Percentiles rank a stretch among this genome's conserved stretches.
Evolutionary conservation across 2,797 vertebrate genomes (phyloP).

Genomic region (Triplophysa bombifrons): DNA sequence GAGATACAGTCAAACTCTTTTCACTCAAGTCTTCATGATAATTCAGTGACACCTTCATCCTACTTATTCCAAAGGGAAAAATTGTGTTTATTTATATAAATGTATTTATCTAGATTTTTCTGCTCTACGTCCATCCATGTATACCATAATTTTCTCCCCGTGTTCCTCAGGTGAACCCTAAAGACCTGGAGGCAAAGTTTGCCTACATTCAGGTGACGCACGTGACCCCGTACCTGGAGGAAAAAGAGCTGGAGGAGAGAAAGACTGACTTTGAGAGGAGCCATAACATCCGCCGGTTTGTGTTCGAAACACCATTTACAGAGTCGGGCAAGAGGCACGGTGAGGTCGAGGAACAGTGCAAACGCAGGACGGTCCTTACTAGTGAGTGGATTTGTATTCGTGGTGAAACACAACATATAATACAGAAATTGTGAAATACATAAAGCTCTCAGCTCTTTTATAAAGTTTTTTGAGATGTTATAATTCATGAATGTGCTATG

Average conservation of each 20-base stretch:
- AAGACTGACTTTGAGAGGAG: conserved; percentile 95
- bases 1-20: neutral
- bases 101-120: conserved; percentile 9
- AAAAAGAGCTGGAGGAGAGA: conserved; percentile 93
- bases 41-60: neutral
- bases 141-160: neutral
- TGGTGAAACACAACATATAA: neutral
- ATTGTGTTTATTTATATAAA: neutral
- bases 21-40: neutral
- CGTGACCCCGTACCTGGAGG: conserved; percentile 90
- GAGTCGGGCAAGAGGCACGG: conserved; percentile 92
- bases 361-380: conserved; percentile 90
- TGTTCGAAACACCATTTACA: conserved; percentile 97
- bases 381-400: conserved; percentile 74
- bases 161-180: conserved; percentile 87
- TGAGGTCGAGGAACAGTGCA: conserved; percentile 95
- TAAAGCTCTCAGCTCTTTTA: no score
- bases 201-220: conserved; percentile 99
- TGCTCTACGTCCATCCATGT: conserved; percentile 3
- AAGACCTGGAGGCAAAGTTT: conserved; percentile 94
- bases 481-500: no score
- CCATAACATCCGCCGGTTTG: conserved; percentile 96
- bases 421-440: neutral
- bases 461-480: no score
- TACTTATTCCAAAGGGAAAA: neutral